Evolutionary conservation across 2,888 invertebrate genomes (phyloP).

Genomic region (Aradus depressus): DNA sequence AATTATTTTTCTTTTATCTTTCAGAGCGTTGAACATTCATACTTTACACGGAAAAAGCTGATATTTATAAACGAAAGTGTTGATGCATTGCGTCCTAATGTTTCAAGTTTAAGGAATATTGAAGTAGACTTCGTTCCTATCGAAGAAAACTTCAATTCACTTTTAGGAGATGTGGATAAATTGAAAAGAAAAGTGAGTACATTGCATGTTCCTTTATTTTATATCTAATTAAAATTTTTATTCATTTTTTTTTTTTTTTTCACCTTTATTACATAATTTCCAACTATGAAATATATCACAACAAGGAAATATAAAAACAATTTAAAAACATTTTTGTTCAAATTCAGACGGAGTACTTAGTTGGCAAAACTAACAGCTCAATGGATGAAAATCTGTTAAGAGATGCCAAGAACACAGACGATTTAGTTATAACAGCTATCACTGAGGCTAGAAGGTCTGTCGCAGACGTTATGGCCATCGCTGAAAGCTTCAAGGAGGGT

Average conservation of each 20-base stretch:
- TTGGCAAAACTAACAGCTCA: conserved; percentile 50
- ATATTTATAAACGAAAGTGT: conserved; percentile 68
- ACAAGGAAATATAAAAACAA: too few species aligned
- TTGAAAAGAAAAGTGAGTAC: conserved; percentile 40
- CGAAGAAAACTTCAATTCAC: conserved; percentile 45
- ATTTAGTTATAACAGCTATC: conserved; percentile 25
- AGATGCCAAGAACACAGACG: conserved; percentile 41
- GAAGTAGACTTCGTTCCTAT: conserved; percentile 55
- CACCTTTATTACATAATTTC: conserved; percentile 27
- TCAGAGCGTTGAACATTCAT: conserved; percentile 70
- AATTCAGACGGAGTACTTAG: conserved; percentile 48
- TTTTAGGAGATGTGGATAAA: conserved; percentile 53
- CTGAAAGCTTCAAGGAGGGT: conserved; percentile 59
- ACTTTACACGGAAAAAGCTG: conserved; percentile 75
- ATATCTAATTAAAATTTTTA: too few species aligned
- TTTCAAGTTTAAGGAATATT: conserved; percentile 52
- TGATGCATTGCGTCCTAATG: conserved; percentile 52
- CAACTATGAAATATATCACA: background rate
- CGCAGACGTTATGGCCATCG: conserved; percentile 56
- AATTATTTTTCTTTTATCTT: conserved; percentile 22
- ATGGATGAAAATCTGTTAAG: conserved; percentile 45
- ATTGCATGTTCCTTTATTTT: too few species aligned
- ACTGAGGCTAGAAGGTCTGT: conserved; percentile 53
- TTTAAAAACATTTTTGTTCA: too few species aligned
- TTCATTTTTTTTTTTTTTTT: too few species aligned